Evolutionary conservation across 1,140 invertebrate species (phyloP), one percentile per base, ranked within the genome.

Genomic region (Tetraneura akinire): DNA sequence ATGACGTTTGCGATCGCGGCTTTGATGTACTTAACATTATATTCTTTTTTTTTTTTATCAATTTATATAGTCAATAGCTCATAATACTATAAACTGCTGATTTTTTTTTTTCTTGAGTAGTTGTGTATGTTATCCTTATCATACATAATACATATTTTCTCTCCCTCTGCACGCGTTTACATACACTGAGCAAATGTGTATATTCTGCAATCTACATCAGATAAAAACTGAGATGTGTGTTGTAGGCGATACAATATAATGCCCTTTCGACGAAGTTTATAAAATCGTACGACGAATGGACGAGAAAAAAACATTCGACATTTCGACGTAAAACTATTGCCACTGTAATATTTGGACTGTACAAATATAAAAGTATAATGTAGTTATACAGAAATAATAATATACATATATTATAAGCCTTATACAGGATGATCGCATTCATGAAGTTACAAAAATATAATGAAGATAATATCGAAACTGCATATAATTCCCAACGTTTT

Each of bases 191-290:
- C 23, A 23, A 51, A 71, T 51, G 26, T 16, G 45, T 26, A 21
- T n/a, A n/a, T n/a, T 49, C 55, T n/a, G 14, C 14, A 18, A 8
- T 9, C n/a, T n/a, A 21, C 14, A 70, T 70, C 45, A 49, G 66
- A 76, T 76, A 45, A 78, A 60, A 57, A 76, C 53, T 42, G 49
- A 0, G 10, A 37, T 10, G 37, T 13, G 53, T 62, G 26, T 78
- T 47, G 74, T 78, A 42, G 55, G 74, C 74, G 55, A 55, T 32
- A 9, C 55, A 29, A 62, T 9, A 78, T 9, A 78, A 62, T 51
- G n/a, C 45, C 10, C 10, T 49, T 68, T 68, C 1, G 26, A 51
- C 26, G 74, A 14, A 47, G 21, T 47, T 62, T 60, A n/a, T n/a
- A 23, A 6, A 55, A n/a, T n/a, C n/a, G 18, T 16, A 9, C 10